These are phyloP conservation scores for Drosophila paulistorum DNA, from an alignment of 1,140 invertebrate genomes.

Conservation along the genomic window DNA sequence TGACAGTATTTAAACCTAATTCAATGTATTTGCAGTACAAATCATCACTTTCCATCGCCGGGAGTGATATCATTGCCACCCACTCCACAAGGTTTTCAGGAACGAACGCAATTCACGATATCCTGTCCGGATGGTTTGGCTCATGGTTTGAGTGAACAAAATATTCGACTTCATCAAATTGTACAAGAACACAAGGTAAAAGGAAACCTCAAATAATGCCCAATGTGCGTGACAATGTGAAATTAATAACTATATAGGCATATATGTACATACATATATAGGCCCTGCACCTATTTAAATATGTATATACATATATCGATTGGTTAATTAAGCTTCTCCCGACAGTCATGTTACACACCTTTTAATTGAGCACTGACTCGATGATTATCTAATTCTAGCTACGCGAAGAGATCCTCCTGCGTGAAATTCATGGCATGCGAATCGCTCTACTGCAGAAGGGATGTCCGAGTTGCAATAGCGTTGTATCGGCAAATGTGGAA, in stretches of 20 bases:
- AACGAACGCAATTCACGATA: slow-evolving; percentile 66
- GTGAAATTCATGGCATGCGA: slow-evolving; percentile 89
- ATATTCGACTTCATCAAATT: slow-evolving; percentile 91
- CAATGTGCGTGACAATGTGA: not conserved
- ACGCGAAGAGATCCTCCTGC: slow-evolving; percentile 87
- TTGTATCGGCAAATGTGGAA: slow-evolving; percentile 71
- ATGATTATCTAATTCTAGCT: slow-evolving; percentile 83
- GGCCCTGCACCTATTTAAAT: too few relatives aligned
- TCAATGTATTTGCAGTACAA: slow-evolving; percentile 33
- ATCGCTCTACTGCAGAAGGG: slow-evolving; percentile 89
- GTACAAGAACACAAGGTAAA: slow-evolving; percentile 90
- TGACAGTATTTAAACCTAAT: too few relatives aligned
- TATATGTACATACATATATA: not conserved
- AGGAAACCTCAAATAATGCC: too few relatives aligned
- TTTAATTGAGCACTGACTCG: too few relatives aligned
- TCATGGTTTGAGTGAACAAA: slow-evolving; percentile 90
- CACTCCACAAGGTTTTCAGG: slow-evolving; percentile 66
- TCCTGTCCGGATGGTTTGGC: slow-evolving; percentile 90
- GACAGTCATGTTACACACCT: too few relatives aligned
- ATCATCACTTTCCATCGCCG: slow-evolving; percentile 50
- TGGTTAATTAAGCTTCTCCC: too few relatives aligned
- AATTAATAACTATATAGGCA: not conserved
- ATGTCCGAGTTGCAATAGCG: slow-evolving; percentile 84
- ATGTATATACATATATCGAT: too few relatives aligned
- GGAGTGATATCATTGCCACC: slow-evolving; percentile 72